Base-by-base conservation (phyloP, 2,888 invertebrate genomes). In the Bembecia ichneumoniformis region DNA sequence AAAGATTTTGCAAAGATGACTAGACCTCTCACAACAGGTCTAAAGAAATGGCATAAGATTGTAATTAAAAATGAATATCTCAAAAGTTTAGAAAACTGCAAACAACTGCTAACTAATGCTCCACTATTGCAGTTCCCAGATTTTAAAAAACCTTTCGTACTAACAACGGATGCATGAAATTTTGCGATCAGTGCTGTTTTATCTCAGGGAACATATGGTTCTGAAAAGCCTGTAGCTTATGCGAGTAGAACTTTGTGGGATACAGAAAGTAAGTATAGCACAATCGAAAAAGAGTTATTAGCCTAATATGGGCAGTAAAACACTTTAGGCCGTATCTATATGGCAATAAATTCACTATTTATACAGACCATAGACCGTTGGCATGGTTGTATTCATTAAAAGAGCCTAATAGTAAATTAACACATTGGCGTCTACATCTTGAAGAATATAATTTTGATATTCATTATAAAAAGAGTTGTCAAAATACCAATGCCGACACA, bases 381-480 rank as follows among this genome's bases (percentile, higher is more conserved):
- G 43, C 40, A 14, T 66, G 65, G 63, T 46, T 66, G 10, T 48
- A 56, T 15, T 47, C 49, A 49, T 15, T 51, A 47, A 66, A 64
- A 54, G 66, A 72, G 35, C 65, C 67, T 1, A 55, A 57, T 11
- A 58, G 60, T 16, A 47, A 63, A 50, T 45, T 74, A 45, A 55
- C 64, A 4, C 36, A 68, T 35, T 76, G 70, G 72, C 48, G 60
- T 49, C 50, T 75, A 45, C 45, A 47, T 49, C 49, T 72, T 17
- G 56, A 59, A 52, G 67, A 72, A 57, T 71, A 63, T 49, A 53
- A 71, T 40, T 71, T 60, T 49, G 52, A 60, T 52, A 62, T 68
- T 20, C 47, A 51, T 13, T 55, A 65, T 47, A 69, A 64, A 58
- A 55, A 58, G 5, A 66, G 68, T 5, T 57, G 57, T 53, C 50